Percentiles rank a stretch among this genome's conserved stretches.
Conservation (phyloP, 2,888 invertebrate species). For the Drosophila prostipennis region DNA sequence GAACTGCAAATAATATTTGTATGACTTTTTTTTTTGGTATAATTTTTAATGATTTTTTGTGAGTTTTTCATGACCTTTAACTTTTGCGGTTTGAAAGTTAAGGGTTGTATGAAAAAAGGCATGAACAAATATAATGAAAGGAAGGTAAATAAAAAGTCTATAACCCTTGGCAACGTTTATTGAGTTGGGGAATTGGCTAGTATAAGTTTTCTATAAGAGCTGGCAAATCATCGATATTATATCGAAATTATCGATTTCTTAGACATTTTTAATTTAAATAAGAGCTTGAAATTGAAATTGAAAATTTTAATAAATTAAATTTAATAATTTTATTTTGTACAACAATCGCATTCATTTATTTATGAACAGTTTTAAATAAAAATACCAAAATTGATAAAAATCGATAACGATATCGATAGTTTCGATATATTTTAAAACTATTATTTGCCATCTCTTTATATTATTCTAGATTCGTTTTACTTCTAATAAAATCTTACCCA, state of each 20-base stretch:
- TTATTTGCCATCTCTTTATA: background rate
- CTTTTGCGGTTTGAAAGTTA: constrained; percentile 13
- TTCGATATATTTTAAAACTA: background rate
- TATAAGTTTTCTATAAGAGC: background rate
- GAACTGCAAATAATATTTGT: constrained; percentile 7
- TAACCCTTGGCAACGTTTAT: constrained; percentile 13
- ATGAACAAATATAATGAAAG: constrained; percentile 12
- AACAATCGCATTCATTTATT: no score
- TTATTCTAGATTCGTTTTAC: background rate
- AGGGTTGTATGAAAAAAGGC: background rate
- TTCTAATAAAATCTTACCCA: constrained; percentile 27
- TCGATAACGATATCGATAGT: background rate
- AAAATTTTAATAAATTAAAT: no score
- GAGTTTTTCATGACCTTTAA: constrained; percentile 25
- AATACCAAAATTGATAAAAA: background rate
- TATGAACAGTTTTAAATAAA: no score
- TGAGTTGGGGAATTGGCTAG: constrained; percentile 5
- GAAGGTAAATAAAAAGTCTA: constrained; percentile 15
- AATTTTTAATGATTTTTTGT: constrained; percentile 26
- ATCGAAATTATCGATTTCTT: background rate
- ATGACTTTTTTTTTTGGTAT: constrained; percentile 1
- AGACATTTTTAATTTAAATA: no score
- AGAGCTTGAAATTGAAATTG: no score
- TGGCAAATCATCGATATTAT: background rate
- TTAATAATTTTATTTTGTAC: no score